Conservation (phyloP, 1,140 invertebrate genomes). For the Zeugodacus cucurbitae region DNA sequence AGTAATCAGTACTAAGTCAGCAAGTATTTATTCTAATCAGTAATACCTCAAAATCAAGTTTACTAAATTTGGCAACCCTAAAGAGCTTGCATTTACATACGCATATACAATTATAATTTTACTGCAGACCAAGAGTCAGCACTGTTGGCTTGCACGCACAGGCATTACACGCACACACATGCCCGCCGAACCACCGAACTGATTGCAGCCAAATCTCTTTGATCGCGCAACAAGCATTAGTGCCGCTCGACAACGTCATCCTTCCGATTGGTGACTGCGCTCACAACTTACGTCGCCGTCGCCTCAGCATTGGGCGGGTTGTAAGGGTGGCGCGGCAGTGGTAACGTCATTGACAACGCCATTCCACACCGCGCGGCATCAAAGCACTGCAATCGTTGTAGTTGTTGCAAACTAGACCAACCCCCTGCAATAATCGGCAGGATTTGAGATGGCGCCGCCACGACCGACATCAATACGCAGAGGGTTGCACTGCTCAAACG, state of each 20-base stretch:
- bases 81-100: background rate
- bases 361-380: background rate
- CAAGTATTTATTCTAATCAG: too few relatives aligned
- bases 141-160: too few relatives aligned
- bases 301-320: background rate
- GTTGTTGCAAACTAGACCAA: conserved; percentile 29
- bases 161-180: background rate
- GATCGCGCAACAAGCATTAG: conserved; percentile 40
- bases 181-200: background rate
- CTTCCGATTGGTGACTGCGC: conserved; percentile 42
- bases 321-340: background rate
- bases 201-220: conserved; percentile 39
- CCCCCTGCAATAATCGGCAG: conserved; percentile 42
- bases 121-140: background rate
- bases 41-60: too few relatives aligned
- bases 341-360: background rate
- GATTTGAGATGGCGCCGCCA: conserved; percentile 64
- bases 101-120: background rate
- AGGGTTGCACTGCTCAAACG: conserved; percentile 59
- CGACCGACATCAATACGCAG: conserved; percentile 63
- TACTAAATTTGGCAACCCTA: background rate
- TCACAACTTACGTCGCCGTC: background rate
- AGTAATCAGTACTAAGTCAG: too few relatives aligned
- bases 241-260: conserved; percentile 40
- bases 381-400: background rate